Conservation (phyloP, 2,113 vertebrate species). For the Hemicordylus capensis region DNA sequence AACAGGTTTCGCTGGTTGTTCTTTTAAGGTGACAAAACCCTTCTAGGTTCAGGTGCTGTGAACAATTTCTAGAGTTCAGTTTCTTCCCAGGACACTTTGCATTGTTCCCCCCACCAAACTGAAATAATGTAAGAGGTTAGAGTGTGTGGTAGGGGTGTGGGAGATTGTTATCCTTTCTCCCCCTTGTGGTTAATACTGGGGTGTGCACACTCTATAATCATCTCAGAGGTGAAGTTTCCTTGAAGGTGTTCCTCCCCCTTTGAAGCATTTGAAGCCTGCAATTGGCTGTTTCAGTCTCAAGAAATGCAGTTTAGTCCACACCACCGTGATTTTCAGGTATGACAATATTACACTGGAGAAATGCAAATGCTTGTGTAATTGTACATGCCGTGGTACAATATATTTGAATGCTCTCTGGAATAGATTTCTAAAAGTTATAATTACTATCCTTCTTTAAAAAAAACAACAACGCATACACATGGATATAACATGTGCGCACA, state of each 20-base stretch:
- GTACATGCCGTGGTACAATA: background rate
- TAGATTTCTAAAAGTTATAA: background rate
- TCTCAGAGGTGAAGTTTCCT: background rate
- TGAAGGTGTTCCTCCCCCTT: background rate
- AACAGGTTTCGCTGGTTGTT: background rate
- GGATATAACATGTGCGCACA: background rate
- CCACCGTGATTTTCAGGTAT: background rate
- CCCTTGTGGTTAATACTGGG: background rate
- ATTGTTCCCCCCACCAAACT: background rate
- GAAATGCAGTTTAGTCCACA: background rate
- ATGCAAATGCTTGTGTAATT: background rate
- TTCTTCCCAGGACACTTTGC: background rate
- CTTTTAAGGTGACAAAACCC: background rate
- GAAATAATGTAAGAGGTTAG: background rate
- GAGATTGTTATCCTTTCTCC: slow-evolving; percentile 3
- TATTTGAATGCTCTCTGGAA: background rate
- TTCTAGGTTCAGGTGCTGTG: background rate
- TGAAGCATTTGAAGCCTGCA: background rate
- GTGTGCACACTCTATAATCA: background rate
- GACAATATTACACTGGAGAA: background rate
- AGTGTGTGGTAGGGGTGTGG: background rate
- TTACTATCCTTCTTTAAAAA: background rate
- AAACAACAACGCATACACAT: background rate
- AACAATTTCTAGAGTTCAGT: background rate
- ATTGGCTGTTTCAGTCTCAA: background rate